Evolutionary conservation across 2,113 vertebrate genomes (phyloP).

Genomic region (Thalassoma bifasciatum): DNA sequence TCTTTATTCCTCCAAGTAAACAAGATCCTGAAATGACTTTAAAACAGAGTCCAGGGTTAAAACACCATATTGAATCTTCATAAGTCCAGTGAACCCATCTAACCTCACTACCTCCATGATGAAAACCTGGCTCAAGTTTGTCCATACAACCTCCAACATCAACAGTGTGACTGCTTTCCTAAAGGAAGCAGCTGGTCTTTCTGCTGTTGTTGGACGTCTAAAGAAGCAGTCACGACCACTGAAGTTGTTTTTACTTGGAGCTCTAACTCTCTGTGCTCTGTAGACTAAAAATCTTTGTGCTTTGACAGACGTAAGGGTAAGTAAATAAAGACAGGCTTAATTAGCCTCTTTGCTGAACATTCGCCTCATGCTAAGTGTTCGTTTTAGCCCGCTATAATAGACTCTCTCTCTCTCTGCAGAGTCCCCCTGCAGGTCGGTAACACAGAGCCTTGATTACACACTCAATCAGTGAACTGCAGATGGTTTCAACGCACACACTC

Average conservation of each 20-base stretch:
- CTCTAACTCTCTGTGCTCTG: not conserved
- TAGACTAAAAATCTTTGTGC: not conserved
- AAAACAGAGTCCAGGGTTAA: not conserved
- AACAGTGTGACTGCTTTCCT: conserved; percentile 5
- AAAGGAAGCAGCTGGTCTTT: not conserved
- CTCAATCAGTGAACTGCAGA: conserved; percentile 36
- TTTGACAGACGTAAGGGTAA: conserved; percentile 19
- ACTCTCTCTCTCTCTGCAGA: not conserved
- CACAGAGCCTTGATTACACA: conserved; percentile 39
- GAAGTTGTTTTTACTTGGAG: conserved; percentile 1
- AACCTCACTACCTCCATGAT: not conserved
- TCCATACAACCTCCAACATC: conserved; percentile 11
- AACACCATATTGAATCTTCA: no score
- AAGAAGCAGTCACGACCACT: conserved; percentile 10
- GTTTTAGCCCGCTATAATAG: conserved; percentile 36
- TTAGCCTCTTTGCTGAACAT: conserved; percentile 5
- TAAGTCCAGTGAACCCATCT: no score
- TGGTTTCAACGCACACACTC: no score
- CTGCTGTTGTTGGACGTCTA: conserved; percentile 22
- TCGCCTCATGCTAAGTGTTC: conserved; percentile 16
- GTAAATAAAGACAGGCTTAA: conserved; percentile 38
- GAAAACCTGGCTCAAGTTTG: not conserved
- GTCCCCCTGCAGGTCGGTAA: conserved; percentile 7
- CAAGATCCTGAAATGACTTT: no score
- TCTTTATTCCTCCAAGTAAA: no score